phyloP scores from a whole-genome alignment of 1,140 invertebrate species.

The Zaprionus taronus region DNA sequence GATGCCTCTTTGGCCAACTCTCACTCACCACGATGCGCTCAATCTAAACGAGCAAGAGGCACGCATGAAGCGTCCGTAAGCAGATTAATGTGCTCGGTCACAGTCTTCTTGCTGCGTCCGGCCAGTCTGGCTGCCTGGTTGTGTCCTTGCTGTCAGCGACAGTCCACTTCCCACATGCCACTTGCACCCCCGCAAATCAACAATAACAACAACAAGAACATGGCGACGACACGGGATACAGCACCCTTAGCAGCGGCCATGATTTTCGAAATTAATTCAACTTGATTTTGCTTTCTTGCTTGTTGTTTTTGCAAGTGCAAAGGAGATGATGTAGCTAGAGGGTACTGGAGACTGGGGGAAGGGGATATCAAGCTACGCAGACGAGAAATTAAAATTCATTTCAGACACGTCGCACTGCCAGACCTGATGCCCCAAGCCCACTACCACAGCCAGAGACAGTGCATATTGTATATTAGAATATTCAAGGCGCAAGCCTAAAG shows the following conservation, averaged over 20 bases:
- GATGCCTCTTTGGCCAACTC: constrained; percentile 20
- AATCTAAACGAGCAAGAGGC: constrained; percentile 62
- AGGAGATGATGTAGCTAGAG: constrained; percentile 11
- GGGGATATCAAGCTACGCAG: constrained; percentile 39
- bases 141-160: constrained; percentile 71
- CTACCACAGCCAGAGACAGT: constrained; percentile 1
- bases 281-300: constrained; percentile 82
- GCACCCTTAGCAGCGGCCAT: constrained; percentile 70
- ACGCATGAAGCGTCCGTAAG: constrained; percentile 77
- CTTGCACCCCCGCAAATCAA: neutral
- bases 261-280: constrained; percentile 84
- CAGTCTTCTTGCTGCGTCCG: constrained; percentile 24
- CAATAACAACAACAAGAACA: constrained; percentile 24
- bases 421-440: neutral
- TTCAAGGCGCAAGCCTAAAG: constrained; percentile 82
- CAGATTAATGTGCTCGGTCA: constrained; percentile 68
- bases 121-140: constrained; percentile 15
- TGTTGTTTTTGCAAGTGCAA: constrained; percentile 62
- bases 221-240: constrained; percentile 16
- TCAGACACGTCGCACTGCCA: constrained; percentile 39
- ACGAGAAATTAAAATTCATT: constrained; percentile 84
- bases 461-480: constrained; percentile 63
- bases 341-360: neutral
- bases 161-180: constrained; percentile 28
- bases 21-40: neutral